phyloP scores from a whole-genome alignment of 2,888 invertebrate species.

The Orthosia incerta region DNA sequence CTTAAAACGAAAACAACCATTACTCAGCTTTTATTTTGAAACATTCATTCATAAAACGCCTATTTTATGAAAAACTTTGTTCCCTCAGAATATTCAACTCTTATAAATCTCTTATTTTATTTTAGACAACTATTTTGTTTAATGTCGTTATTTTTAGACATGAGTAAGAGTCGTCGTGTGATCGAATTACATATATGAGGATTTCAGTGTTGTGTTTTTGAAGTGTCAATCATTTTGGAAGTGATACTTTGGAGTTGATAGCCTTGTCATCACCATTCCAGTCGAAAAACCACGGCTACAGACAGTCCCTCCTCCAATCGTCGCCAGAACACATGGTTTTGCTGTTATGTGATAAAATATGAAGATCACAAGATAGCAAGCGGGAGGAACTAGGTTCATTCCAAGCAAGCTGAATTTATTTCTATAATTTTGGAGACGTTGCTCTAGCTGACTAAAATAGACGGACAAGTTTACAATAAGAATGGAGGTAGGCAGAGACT shows the following conservation, averaged over 20 bases:
- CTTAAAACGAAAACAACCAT: neutral
- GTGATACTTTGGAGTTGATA: neutral
- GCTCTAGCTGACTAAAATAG: too few species aligned
- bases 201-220: conserved; percentile 6
- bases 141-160: conserved; percentile 53
- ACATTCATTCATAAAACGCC: conserved; percentile 47
- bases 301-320: too few species aligned
- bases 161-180: conserved; percentile 8
- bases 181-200: conserved; percentile 44
- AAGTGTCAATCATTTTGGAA: neutral
- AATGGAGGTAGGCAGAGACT: too few species aligned
- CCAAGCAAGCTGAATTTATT: too few species aligned
- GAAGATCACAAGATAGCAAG: too few species aligned
- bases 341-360: too few species aligned
- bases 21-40: neutral
- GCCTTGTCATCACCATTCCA: too few species aligned
- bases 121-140: conserved; percentile 54
- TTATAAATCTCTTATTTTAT: conserved; percentile 41
- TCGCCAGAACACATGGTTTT: too few species aligned
- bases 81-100: conserved; percentile 52
- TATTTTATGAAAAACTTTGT: conserved; percentile 29
- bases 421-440: too few species aligned
- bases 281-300: too few species aligned
- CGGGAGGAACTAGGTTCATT: too few species aligned
- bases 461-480: too few species aligned